Conservation (phyloP, 2,113 vertebrate genomes). For the Pteronura brasiliensis region DNA sequence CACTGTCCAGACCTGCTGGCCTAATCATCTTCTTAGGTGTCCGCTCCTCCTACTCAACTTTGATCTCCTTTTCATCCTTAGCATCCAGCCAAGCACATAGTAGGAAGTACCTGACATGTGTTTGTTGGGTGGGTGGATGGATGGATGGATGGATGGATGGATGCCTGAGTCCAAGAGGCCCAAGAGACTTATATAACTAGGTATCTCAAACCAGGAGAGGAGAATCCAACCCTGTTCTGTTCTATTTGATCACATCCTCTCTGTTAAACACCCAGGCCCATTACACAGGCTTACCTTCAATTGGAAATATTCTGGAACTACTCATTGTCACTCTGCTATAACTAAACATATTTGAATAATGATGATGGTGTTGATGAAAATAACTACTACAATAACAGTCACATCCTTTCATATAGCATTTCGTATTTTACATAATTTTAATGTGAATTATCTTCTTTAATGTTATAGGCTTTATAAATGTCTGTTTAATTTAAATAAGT, state of each 20-base stretch:
- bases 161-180: neutral
- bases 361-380: neutral
- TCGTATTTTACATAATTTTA: neutral
- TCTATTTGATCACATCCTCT: neutral
- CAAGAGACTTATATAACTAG: neutral
- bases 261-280: neutral
- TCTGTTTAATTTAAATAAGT: neutral
- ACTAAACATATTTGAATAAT: neutral
- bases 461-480: neutral
- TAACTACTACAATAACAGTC: neutral
- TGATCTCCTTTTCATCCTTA: neutral
- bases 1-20: too few species aligned
- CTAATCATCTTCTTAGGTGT: neutral
- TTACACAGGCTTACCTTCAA: neutral
- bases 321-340: neutral
- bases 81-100: neutral
- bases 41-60: neutral
- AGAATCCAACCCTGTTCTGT: neutral
- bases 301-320: neutral
- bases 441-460: neutral
- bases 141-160: neutral
- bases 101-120: neutral
- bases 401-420: neutral
- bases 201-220: neutral
- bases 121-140: neutral